Evolutionary conservation across 2,113 vertebrate species (phyloP).

Genomic region (Solea senegalensis): DNA sequence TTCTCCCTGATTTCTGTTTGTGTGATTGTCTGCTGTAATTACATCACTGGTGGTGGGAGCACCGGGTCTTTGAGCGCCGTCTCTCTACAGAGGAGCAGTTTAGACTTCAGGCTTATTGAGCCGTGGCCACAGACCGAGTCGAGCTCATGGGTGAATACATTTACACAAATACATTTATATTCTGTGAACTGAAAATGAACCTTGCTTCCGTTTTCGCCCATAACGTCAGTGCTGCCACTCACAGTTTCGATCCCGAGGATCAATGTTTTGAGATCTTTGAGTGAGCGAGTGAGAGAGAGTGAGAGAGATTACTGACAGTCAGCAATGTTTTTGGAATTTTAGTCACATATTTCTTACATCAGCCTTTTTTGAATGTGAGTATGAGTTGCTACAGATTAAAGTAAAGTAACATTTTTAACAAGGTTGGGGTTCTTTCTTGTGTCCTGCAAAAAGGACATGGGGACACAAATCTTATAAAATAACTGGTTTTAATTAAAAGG

Average conservation of each 20-base stretch:
- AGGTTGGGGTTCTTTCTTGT: too few species aligned
- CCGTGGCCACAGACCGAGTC: slow-evolving; percentile 6
- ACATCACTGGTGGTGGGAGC: slow-evolving; percentile 40
- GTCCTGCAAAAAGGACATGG: too few species aligned
- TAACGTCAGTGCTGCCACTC: neutral
- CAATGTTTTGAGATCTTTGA: too few species aligned
- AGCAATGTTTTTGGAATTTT: too few species aligned
- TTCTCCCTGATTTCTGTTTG: neutral
- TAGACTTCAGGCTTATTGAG: slow-evolving; percentile 31
- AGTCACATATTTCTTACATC: too few species aligned
- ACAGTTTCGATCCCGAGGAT: slow-evolving; percentile 5
- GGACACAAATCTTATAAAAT: too few species aligned
- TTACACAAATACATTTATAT: slow-evolving; percentile 16
- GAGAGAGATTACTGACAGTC: too few species aligned
- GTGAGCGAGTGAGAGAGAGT: too few species aligned
- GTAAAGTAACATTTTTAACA: too few species aligned
- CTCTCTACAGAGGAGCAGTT: slow-evolving; percentile 5
- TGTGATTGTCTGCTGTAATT: slow-evolving; percentile 40
- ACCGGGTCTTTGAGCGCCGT: neutral
- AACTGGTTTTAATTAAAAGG: too few species aligned
- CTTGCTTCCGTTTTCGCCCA: neutral
- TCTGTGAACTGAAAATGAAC: slow-evolving; percentile 38
- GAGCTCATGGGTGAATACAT: slow-evolving; percentile 20
- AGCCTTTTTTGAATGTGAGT: too few species aligned
- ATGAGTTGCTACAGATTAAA: too few species aligned